These are phyloP conservation scores for Agraylea sexmaculata DNA, from an alignment of 1,140 invertebrate genomes.

Conservation along the genomic window DNA sequence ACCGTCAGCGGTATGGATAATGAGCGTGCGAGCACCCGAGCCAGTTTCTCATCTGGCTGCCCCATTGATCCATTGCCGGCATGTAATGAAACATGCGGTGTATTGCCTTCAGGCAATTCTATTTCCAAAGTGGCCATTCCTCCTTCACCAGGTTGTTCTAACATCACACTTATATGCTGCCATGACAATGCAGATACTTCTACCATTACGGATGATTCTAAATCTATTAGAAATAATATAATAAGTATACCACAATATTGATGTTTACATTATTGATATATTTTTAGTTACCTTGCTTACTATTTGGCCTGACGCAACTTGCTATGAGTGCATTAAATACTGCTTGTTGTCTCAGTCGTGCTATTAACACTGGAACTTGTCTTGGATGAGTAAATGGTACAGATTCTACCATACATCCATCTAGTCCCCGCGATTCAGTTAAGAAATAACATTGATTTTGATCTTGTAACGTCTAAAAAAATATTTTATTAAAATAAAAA, in stretches of 20 bases:
- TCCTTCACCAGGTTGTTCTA: slow-evolving; percentile 88
- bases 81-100: slow-evolving; percentile 48
- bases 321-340: slow-evolving; percentile 81
- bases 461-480: slow-evolving; percentile 70
- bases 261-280: slow-evolving; percentile 4
- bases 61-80: slow-evolving; percentile 5
- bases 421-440: slow-evolving; percentile 66
- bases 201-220: slow-evolving; percentile 75
- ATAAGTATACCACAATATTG: too few species aligned
- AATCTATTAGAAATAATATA: slow-evolving; percentile 51
- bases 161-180: slow-evolving; percentile 77
- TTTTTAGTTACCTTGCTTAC: slow-evolving; percentile 50
- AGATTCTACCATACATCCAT: slow-evolving; percentile 66
- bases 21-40: slow-evolving; percentile 77
- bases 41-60: slow-evolving; percentile 46
- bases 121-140: slow-evolving; percentile 86
- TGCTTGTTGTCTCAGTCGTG: slow-evolving; percentile 76
- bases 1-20: slow-evolving; percentile 83
- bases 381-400: slow-evolving; percentile 90
- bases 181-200: slow-evolving; percentile 83
- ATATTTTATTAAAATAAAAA: slow-evolving; percentile 10
- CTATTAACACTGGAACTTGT: slow-evolving; percentile 81
- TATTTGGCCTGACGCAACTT: slow-evolving; percentile 73
- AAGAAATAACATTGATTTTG: slow-evolving; percentile 91
- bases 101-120: slow-evolving; percentile 70